Percentiles rank a stretch among this genome's conserved stretches.
Evolutionary conservation across 2,888 invertebrate species (phyloP).

Genomic region (Trypoxylon attenuatum): DNA sequence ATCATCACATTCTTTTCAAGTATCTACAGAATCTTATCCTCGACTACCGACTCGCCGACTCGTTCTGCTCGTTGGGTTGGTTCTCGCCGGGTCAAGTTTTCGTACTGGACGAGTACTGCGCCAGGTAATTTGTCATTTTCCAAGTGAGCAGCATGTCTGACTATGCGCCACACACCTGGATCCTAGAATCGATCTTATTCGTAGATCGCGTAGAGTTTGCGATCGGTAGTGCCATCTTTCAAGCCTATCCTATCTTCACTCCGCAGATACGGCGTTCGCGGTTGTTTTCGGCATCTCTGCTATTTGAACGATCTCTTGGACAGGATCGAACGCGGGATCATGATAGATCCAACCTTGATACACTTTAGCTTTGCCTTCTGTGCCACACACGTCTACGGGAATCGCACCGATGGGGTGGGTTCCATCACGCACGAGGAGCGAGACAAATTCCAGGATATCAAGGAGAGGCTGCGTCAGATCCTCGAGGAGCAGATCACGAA

Average conservation of each 20-base stretch:
- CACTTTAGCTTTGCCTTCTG: conserved; percentile 99
- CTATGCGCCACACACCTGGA: not conserved
- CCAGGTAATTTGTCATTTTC: conserved; percentile 75
- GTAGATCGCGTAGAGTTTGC: not conserved
- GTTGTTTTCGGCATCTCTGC: conserved; percentile 96
- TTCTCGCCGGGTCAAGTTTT: conserved; percentile 99
- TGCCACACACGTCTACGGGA: conserved; percentile 99
- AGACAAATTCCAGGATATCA: conserved; percentile 98
- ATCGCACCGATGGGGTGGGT: conserved; percentile 99
- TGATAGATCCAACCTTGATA: conserved; percentile 98
- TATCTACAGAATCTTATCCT: conserved; percentile 93
- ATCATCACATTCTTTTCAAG: conserved; percentile 95
- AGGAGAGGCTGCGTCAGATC: conserved; percentile 92
- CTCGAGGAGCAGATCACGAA: conserved; percentile 99
- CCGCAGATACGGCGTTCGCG: conserved; percentile 93
- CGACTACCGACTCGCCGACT: conserved; percentile 96
- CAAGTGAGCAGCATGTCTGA: not conserved
- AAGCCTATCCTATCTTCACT: not conserved
- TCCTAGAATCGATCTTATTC: not conserved
- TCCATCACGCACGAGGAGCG: conserved; percentile 99
- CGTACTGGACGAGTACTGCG: conserved; percentile 98
- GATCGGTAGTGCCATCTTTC: not conserved
- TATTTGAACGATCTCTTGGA: conserved; percentile 97
- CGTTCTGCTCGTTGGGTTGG: conserved; percentile 99
- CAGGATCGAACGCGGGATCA: conserved; percentile 93